A percentile compares a stretch with the other conserved stretches of the same genome.
phyloP scores from a whole-genome alignment of 2,888 invertebrate genomes.

The Calameuta pallipes region DNA sequence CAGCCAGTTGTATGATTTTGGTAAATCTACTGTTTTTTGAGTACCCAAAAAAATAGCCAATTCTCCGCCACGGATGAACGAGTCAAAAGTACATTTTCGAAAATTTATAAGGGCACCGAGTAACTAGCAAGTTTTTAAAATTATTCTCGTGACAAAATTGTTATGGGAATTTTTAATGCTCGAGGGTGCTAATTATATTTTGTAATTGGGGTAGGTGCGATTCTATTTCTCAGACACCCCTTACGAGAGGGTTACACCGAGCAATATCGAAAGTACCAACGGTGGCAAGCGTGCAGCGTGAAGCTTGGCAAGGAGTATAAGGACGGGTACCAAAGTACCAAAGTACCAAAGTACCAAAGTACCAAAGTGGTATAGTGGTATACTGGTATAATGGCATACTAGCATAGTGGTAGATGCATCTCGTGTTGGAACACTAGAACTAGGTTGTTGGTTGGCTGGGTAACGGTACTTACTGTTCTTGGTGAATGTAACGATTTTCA shows the following conservation, averaged over 20 bases:
- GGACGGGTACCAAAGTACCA: constrained; percentile 15
- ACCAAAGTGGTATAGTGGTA: constrained; percentile 40
- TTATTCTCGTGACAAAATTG: background rate
- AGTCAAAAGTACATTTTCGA: background rate
- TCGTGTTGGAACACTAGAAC: background rate
- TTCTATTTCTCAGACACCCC: constrained; percentile 33
- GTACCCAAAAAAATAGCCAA: background rate
- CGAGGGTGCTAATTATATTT: background rate
- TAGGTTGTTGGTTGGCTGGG: background rate
- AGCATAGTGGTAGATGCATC: constrained; percentile 7
- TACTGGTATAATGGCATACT: background rate
- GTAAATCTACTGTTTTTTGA: background rate
- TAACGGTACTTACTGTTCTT: constrained; percentile 91
- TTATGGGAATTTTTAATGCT: background rate
- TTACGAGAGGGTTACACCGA: constrained; percentile 26
- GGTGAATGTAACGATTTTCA: constrained; percentile 99
- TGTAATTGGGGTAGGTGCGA: constrained; percentile 11
- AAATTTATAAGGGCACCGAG: background rate
- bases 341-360: constrained; percentile 26
- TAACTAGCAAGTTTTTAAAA: background rate
- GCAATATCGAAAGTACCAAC: constrained; percentile 50
- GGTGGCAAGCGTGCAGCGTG: constrained; percentile 26
- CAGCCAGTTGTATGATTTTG: background rate
- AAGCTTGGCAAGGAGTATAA: constrained; percentile 14
- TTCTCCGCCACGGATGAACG: too few species aligned